Evolutionary conservation across 2,888 invertebrate species (phyloP).

Genomic region (Orthonevra nobilis): DNA sequence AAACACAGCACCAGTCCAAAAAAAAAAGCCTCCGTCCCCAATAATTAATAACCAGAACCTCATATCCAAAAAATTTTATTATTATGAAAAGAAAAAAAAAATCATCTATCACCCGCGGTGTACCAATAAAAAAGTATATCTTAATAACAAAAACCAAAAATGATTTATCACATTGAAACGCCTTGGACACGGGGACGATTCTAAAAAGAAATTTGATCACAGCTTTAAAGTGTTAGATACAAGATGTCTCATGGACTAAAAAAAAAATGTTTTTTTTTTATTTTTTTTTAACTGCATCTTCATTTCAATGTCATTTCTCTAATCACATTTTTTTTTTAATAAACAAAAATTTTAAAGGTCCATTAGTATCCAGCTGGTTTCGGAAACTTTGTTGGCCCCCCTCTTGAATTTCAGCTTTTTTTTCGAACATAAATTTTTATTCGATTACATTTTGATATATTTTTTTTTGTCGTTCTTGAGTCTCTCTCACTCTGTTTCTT

Average conservation of each 20-base stretch:
- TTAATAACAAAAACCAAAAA: slow-evolving; percentile 44
- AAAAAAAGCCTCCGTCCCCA: neutral
- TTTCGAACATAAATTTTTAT: slow-evolving; percentile 46
- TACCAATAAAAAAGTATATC: slow-evolving; percentile 55
- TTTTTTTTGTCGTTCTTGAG: slow-evolving; percentile 8
- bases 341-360: slow-evolving; percentile 53
- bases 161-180: slow-evolving; percentile 45
- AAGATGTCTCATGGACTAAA: slow-evolving; percentile 27
- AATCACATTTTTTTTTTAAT: slow-evolving; percentile 43
- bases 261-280: too few species aligned
- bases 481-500: slow-evolving; percentile 3
- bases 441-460: slow-evolving; percentile 59
- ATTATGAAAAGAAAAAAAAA: slow-evolving; percentile 52
- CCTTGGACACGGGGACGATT: neutral
- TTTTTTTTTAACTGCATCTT: slow-evolving; percentile 67
- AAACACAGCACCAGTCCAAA: neutral
- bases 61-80: slow-evolving; percentile 5
- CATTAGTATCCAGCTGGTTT: slow-evolving; percentile 55
- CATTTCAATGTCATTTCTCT: slow-evolving; percentile 53
- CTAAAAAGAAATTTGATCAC: slow-evolving; percentile 31
- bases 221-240: slow-evolving; percentile 25
- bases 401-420: slow-evolving; percentile 13
- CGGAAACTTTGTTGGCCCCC: slow-evolving; percentile 37
- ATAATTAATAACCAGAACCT: slow-evolving; percentile 38
- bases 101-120: slow-evolving; percentile 65